These are phyloP conservation scores for Prolemur simus DNA, from an alignment of 2,113 vertebrate species.

Conservation along the genomic window DNA sequence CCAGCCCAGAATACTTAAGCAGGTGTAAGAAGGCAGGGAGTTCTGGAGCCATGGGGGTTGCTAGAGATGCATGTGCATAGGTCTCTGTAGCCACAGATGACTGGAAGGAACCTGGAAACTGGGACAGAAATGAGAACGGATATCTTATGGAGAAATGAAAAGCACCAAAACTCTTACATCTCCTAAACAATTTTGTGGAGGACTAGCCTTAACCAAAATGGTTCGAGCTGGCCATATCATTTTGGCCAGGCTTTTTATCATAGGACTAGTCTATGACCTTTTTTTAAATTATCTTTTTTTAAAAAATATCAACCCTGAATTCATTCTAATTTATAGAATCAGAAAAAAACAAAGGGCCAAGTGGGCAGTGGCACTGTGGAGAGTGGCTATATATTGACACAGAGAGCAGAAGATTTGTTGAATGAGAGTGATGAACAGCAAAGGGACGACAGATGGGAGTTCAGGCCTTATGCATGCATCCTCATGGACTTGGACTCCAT, in stretches of 20 bases:
- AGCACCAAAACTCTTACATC: not conserved
- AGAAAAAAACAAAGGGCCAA: not conserved
- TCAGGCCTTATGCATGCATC: not conserved
- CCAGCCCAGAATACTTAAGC: not conserved
- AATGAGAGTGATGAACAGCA: rapidly evolving
- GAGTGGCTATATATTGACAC: not conserved
- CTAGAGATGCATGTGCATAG: rapidly evolving
- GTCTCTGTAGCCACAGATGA: not conserved
- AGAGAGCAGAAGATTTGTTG: not conserved
- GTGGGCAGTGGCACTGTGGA: not conserved
- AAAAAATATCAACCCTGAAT: not conserved
- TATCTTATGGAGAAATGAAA: not conserved
- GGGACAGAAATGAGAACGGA: not conserved
- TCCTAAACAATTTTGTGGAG: not conserved
- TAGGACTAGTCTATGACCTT: not conserved
- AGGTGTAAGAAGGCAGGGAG: not conserved
- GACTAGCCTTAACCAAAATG: not conserved
- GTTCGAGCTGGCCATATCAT: not conserved
- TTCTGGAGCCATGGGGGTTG: not conserved
- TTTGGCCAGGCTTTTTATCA: not conserved
- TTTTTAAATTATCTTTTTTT: not conserved
- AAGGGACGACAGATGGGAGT: no score
- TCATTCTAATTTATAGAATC: not conserved
- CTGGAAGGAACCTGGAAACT: not conserved
- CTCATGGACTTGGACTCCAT: not conserved